Percentiles rank a stretch among this genome's conserved stretches.
phyloP scores from a whole-genome alignment of 1,140 invertebrate genomes.

The Formica exsecta region DNA sequence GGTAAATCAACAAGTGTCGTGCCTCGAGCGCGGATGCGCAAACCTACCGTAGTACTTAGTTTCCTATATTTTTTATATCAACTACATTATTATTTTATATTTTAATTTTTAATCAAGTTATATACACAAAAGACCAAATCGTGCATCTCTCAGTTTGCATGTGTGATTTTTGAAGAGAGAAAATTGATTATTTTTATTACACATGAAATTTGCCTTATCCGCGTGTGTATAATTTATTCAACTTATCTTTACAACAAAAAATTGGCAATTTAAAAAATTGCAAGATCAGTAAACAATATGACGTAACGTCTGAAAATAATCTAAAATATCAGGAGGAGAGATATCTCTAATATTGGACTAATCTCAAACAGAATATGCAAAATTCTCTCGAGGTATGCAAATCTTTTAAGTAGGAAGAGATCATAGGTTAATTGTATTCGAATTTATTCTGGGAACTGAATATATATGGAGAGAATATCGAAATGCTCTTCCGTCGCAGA shows the following conservation, averaged over 20 bases:
- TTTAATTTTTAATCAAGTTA: background rate
- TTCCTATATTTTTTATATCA: background rate
- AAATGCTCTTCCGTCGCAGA: background rate
- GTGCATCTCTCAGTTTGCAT: background rate
- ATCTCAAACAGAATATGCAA: conserved; percentile 43
- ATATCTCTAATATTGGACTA: background rate
- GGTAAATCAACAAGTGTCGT: conserved; percentile 75
- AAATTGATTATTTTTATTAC: background rate
- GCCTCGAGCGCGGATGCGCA: conserved; percentile 39
- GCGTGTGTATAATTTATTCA: background rate
- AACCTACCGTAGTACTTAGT: conserved; percentile 8
- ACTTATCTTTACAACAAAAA: background rate
- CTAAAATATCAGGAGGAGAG: background rate
- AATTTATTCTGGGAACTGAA: conserved; percentile 30
- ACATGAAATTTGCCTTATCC: background rate
- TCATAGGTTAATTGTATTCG: conserved; percentile 40
- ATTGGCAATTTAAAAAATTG: background rate
- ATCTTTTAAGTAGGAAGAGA: conserved; percentile 49
- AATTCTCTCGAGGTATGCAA: conserved; percentile 11
- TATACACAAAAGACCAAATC: background rate
- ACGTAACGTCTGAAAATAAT: background rate
- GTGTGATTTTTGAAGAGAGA: background rate
- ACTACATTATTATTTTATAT: background rate
- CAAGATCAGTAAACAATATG: background rate
- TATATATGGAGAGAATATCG: background rate